A percentile compares a stretch with the other conserved stretches of the same genome.
Conservation (phyloP, 1,140 invertebrate species). For the Leptopilina boulardi region DNA sequence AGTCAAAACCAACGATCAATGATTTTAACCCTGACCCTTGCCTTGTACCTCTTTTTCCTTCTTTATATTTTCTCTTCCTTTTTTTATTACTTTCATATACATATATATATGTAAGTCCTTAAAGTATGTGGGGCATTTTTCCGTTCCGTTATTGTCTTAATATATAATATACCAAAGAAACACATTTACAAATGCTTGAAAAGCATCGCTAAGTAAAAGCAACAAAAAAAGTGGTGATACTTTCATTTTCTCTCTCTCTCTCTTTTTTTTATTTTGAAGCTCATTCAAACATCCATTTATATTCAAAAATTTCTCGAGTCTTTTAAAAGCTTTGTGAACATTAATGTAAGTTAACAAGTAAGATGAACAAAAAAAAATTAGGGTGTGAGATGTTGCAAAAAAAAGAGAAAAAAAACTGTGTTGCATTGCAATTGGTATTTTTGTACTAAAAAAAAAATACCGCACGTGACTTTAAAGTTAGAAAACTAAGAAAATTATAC, state of each 20-base stretch:
- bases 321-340: neutral
- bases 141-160: neutral
- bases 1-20: neutral
- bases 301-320: neutral
- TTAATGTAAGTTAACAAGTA: neutral
- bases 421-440: neutral
- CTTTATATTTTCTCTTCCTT: neutral
- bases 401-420: neutral
- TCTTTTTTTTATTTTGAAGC: neutral
- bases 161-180: no score
- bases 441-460: no score
- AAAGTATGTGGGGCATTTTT: neutral
- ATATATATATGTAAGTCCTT: no score
- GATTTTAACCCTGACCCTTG: conserved; percentile 10
- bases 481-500: no score
- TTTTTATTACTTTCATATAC: neutral
- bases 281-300: neutral
- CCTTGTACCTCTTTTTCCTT: neutral
- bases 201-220: neutral
- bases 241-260: no score
- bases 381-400: no score
- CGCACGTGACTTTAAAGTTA: no score
- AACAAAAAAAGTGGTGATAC: neutral
- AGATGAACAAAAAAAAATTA: no score
- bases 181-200: conserved; percentile 8